Conservation (phyloP, 2,113 vertebrate genomes). For the Lynx canadensis region DNA sequence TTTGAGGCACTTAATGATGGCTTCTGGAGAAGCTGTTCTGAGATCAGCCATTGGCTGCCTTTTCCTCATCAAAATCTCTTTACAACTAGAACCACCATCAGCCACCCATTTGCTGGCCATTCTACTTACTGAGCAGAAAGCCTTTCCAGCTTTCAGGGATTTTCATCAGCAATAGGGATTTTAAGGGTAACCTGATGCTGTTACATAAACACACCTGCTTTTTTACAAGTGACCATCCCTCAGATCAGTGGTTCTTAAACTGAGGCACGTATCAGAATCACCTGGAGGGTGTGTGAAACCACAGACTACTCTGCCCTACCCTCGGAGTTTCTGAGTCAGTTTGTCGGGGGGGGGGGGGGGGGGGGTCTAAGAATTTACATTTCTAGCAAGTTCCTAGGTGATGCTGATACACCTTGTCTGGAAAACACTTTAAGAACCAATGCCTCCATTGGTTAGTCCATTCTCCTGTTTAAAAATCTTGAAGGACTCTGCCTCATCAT, state of each 20-base stretch:
- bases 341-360: no score
- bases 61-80: neutral
- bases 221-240: neutral
- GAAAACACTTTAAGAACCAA: neutral
- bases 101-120: neutral
- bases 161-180: neutral
- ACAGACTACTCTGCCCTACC: neutral
- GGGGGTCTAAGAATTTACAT: neutral
- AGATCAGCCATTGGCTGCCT: neutral
- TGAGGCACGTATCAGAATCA: fast-evolving
- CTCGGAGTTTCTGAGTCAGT: neutral
- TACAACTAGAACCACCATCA: neutral
- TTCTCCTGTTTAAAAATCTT: neutral
- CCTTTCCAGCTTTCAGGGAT: neutral
- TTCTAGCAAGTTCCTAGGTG: neutral
- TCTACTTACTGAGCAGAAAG: neutral
- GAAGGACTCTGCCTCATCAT: neutral
- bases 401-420: neutral
- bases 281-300: neutral
- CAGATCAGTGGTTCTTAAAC: neutral
- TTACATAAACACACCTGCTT: neutral
- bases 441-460: neutral
- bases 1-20: neutral
- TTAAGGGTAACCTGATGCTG: no score
- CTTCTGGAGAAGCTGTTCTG: neutral